Evolutionary conservation across 2,888 invertebrate species (phyloP), one percentile per base, ranked within the genome.

Genomic region (Calliopum simillimum): DNA sequence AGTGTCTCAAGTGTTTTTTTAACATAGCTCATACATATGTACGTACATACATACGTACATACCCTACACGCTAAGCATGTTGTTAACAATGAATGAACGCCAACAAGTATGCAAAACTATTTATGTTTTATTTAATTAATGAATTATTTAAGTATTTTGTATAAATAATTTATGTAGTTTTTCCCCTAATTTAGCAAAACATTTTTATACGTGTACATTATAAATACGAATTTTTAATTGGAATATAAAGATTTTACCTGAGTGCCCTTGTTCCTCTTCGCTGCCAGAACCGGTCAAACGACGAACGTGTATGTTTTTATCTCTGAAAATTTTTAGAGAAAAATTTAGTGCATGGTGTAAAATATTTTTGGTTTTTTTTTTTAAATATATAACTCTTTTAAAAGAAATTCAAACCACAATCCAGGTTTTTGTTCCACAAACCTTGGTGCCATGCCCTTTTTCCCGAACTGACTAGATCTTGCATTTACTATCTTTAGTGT

Each of bases 231-330:
- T 33, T 6, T 21, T 12, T 25, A 56, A 5, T 33, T 13, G 16
- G 41, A 16, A 59, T 2, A 46, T 61, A 21, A 46, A 12, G 43
- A 59, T 19, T 46, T 19, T 19, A 93, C 93, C 93, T 86, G 93
- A 93, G 87, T 93, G 92, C 14, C 89, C 90, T 44, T 91, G 91
- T 77, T 94, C 94, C 75, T 94, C 93, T 84, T 93, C 94, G 76
- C 91, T 91, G 75, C 91, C 92, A 78, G 91, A 67, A 49, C 67
- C 90, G 25, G 89, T 88, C 73, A 89, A 89, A 77, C 94, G 89
- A 87, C 94, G 94, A 88, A 93, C 90, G 87, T 92, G 92, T 81
- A 89, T 89, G 84, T 94, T 94, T 86, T 94, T 94, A 79, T 96
- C 95, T 87, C 96, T 95, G 88, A 75, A 78, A 75, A 69, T 13